Evolutionary conservation across 2,113 vertebrate species (phyloP).

Genomic region (Xiphias gladius): DNA sequence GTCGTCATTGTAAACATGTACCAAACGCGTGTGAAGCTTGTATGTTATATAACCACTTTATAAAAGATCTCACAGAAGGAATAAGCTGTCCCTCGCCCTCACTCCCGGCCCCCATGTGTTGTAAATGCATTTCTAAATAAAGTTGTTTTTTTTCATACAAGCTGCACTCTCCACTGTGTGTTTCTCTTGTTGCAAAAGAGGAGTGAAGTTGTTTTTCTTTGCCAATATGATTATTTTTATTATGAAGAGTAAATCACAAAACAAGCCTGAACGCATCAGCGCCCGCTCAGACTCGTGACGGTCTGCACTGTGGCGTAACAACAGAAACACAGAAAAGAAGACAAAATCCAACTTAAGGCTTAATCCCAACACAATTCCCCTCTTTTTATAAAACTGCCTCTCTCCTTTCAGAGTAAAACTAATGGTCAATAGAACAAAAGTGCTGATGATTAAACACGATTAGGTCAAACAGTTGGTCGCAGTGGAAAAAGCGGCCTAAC

Average conservation of each 20-base stretch:
- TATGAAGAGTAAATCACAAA: slow-evolving; percentile 37
- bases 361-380: neutral
- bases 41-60: slow-evolving; percentile 52
- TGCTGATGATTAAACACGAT: neutral
- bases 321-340: slow-evolving; percentile 14
- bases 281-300: neutral
- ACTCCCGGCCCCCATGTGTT: slow-evolving; percentile 28
- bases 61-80: slow-evolving; percentile 43
- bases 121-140: slow-evolving; percentile 71
- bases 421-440: neutral
- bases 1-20: slow-evolving; percentile 36
- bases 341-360: slow-evolving; percentile 15
- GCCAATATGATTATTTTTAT: slow-evolving; percentile 24
- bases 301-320: neutral
- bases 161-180: neutral
- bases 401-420: neutral
- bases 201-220: neutral
- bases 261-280: neutral
- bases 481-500: neutral
- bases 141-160: slow-evolving; percentile 54
- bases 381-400: neutral
- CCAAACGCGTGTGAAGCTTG: slow-evolving; percentile 43
- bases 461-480: neutral
- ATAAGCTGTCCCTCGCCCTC: slow-evolving; percentile 49
- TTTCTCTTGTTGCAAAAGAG: neutral